phyloP scores from a whole-genome alignment of 2,797 vertebrate genomes.

The Fringilla coelebs region DNA sequence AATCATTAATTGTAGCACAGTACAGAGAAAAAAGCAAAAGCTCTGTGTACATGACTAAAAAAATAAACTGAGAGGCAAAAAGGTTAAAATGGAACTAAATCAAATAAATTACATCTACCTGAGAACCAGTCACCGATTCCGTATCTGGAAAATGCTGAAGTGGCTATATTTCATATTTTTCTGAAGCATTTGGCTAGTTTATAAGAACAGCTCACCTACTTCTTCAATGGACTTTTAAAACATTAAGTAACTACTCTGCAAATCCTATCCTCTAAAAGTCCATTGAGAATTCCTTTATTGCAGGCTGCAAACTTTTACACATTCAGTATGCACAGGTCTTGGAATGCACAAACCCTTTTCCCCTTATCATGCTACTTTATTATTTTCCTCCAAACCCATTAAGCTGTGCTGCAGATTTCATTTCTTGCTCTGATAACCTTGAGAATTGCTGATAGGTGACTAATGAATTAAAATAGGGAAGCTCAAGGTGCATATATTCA shows the following conservation, averaged over 20 bases:
- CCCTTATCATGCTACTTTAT: background rate
- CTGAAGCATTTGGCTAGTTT: background rate
- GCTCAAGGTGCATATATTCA: background rate
- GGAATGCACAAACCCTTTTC: background rate
- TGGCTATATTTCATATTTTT: background rate
- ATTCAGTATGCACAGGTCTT: background rate
- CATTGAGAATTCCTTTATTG: background rate
- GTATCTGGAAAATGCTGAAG: background rate
- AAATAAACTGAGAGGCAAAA: background rate
- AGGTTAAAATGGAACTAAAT: background rate
- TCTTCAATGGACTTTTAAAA: background rate
- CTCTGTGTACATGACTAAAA: fast-evolving
- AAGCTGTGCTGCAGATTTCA: background rate
- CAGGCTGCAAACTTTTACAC: background rate
- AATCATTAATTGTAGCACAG: background rate
- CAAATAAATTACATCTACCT: background rate
- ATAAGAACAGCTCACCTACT: background rate
- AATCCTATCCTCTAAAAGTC: background rate
- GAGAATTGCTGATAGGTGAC: background rate
- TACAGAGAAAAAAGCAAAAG: background rate
- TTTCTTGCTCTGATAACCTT: background rate
- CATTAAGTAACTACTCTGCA: background rate
- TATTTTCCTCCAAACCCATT: background rate
- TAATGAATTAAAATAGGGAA: background rate
- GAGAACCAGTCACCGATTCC: background rate